Evolutionary conservation across 2,888 invertebrate species (phyloP), one percentile per base, ranked within the genome.

Genomic region (Agelastica alni): DNA sequence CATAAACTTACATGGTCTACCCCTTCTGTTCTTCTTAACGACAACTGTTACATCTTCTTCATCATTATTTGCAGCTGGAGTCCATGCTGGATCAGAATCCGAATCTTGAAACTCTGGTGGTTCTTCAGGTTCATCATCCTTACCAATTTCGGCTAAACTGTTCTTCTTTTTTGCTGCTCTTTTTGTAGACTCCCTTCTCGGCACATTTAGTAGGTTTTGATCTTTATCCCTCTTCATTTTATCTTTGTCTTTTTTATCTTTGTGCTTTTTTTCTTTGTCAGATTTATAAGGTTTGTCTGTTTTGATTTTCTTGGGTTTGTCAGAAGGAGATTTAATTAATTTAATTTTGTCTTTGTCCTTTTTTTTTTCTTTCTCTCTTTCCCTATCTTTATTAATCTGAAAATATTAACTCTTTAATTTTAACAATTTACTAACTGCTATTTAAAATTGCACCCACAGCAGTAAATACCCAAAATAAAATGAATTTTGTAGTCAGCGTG

Each of bases 61-160:
- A 9, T 71, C 70, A 14, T 74, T 74, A 30, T 71, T 75, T 26
- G 81, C 82, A 57, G 81, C 80, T 5, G 87, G 87, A n/a, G 85
- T 86, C 87, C 87, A 88, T n/a, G 85, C 86, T 5, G 87, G 87
- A 79, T 88, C 87, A 5, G 84, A 83, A 74, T 87, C 68, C 1
- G 86, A 86, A 56, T 70, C 70, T 49, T 70, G 70, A 67, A 81
- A 81, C 69, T 83, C 83, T 18, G 79, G 76, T 4, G 80, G 79
- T 60, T 84, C 85, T 62, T 83, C 84, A 32, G 74, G 70, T 56
- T 84, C 82, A 39, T 80, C 76, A n/a, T 76, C 72, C 71, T 69
- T 76, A 51, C 81, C 75, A 51, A 83, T 75, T 59, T 81, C 80
- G 62, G 81, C 78, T 61, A 80, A 79, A 61, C 79, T 82, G 53